These are phyloP conservation scores for Erpetoichthys calabaricus DNA, from an alignment of 2,797 vertebrate genomes.

Conservation along the genomic window DNA sequence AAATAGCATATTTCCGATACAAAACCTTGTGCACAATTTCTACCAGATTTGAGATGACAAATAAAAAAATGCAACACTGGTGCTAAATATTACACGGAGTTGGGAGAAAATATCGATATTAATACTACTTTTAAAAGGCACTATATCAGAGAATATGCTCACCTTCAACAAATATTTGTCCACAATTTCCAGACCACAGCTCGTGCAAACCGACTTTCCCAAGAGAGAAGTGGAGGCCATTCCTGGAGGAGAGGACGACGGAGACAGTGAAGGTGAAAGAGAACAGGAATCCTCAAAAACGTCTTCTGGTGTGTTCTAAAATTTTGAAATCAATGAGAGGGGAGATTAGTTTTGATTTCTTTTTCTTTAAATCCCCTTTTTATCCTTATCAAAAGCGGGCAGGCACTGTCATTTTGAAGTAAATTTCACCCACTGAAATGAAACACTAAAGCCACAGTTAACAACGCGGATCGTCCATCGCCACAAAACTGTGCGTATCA, in stretches of 20 bases:
- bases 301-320: conserved; percentile 50
- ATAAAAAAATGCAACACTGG: no score
- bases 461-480: no score
- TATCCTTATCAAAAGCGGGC: no score
- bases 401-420: no score
- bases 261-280: conserved; percentile 53
- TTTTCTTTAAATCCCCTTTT: not conserved
- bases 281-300: conserved; percentile 66
- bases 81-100: no score
- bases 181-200: conserved; percentile 76
- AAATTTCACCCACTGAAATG: no score
- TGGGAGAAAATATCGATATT: not conserved
- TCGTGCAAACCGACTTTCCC: conserved; percentile 65
- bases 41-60: no score
- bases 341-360: not conserved
- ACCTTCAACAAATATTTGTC: conserved; percentile 94
- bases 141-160: conserved; percentile 14
- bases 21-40: no score
- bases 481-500: no score
- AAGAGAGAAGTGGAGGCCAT: conserved; percentile 62
- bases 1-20: no score
- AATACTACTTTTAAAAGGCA: not conserved
- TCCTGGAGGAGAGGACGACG: conserved; percentile 62
- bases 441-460: no score
- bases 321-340: not conserved